phyloP scores from a whole-genome alignment of 1,140 invertebrate genomes.

The Listronotus oregonensis region DNA sequence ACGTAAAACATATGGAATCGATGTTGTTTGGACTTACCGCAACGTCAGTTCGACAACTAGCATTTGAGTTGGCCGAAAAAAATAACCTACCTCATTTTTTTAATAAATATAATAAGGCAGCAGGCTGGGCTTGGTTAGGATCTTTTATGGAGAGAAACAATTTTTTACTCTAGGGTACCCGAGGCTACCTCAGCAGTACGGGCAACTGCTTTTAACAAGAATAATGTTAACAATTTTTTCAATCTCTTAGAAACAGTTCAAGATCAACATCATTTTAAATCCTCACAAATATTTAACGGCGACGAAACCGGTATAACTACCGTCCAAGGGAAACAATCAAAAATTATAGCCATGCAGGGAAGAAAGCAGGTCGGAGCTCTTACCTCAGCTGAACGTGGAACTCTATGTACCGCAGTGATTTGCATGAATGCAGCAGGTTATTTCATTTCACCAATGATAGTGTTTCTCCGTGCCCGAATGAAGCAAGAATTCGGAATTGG shows the following conservation, averaged over 20 bases:
- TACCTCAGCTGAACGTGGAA: constrained; percentile 58
- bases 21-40: constrained; percentile 5
- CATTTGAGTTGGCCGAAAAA: not conserved
- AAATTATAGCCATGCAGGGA: constrained; percentile 55
- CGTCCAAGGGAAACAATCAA: constrained; percentile 51
- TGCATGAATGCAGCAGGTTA: constrained; percentile 16
- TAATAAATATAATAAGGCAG: not conserved
- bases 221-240: constrained; percentile 3
- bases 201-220: not conserved
- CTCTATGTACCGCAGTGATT: constrained; percentile 55
- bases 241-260: constrained; percentile 1
- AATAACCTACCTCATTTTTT: constrained; percentile 3
- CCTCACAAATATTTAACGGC: constrained; percentile 2
- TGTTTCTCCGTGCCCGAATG: too few species aligned
- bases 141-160: constrained; percentile 4
- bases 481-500: too few species aligned
- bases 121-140: not conserved
- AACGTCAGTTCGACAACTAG: not conserved
- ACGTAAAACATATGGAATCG: constrained; percentile 7
- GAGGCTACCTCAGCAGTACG: not conserved
- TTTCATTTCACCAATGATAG: too few species aligned
- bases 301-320: constrained; percentile 12
- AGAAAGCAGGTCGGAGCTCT: constrained; percentile 54
- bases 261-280: constrained; percentile 11
- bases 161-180: constrained; percentile 3